Evolutionary conservation across 2,888 invertebrate genomes (phyloP).

Genomic region (Chloroclystis v-ata): DNA sequence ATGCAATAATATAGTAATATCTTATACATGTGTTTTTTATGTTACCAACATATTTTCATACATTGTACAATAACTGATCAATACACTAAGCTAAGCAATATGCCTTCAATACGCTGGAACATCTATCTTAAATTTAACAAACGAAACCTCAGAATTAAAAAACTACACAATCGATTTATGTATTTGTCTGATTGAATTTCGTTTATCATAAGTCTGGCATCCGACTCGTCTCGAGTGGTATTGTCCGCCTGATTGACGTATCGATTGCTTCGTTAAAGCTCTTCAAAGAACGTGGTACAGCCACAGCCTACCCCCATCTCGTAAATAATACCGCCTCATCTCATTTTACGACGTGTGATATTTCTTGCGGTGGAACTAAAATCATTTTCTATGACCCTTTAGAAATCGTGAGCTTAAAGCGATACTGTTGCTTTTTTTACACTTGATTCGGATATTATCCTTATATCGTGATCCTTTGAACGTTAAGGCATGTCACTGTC

Average conservation of each 20-base stretch:
- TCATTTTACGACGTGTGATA: slow-evolving; percentile 55
- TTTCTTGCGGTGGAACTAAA: slow-evolving; percentile 44
- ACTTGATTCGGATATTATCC: slow-evolving; percentile 25
- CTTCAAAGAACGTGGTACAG: slow-evolving; percentile 50
- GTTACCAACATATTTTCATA: too few relatives aligned
- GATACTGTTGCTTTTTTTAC: slow-evolving; percentile 21
- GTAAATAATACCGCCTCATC: slow-evolving; percentile 49
- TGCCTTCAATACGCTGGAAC: too few relatives aligned
- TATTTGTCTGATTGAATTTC: slow-evolving; percentile 17
- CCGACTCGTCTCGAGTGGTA: slow-evolving; percentile 25
- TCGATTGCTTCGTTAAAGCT: slow-evolving; percentile 56
- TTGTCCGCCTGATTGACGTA: slow-evolving; percentile 60
- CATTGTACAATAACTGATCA: too few relatives aligned
- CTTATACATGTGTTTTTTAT: too few relatives aligned
- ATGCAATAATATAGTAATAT: too few relatives aligned
- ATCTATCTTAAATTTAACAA: too few relatives aligned
- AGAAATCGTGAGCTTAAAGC: slow-evolving; percentile 28
- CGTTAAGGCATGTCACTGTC: slow-evolving; percentile 31
- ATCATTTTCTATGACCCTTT: slow-evolving; percentile 37
- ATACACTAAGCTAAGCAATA: too few relatives aligned
- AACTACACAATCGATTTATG: slow-evolving; percentile 8
- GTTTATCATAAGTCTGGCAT: slow-evolving; percentile 2
- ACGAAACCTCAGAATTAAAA: too few relatives aligned
- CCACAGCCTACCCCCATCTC: slow-evolving; percentile 29
- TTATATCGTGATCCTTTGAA: slow-evolving; percentile 27